Evolutionary conservation across 2,888 invertebrate genomes (phyloP).

Genomic region (Maniola hyperantus): DNA sequence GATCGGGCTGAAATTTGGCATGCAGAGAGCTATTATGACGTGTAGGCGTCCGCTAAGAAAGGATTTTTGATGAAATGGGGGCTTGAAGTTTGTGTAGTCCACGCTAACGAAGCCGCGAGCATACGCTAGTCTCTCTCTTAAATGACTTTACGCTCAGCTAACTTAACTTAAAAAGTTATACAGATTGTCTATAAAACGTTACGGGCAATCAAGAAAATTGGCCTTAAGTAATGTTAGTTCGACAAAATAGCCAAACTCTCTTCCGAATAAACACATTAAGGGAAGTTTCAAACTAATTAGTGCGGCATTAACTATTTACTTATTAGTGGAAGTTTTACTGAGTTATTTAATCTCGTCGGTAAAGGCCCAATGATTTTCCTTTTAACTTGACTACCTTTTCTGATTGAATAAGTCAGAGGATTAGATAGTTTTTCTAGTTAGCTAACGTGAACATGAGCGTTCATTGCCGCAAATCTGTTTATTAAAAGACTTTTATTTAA

Average conservation of each 20-base stretch:
- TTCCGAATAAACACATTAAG: constrained; percentile 31
- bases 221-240: constrained; percentile 5
- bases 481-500: too few relatives aligned
- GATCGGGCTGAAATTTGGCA: too few relatives aligned
- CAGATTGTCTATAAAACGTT: not conserved
- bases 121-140: too few relatives aligned
- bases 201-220: constrained; percentile 11
- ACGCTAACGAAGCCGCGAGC: too few relatives aligned
- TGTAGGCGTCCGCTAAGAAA: too few relatives aligned
- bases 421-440: too few relatives aligned
- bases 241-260: constrained; percentile 14
- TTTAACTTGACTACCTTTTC: constrained; percentile 2
- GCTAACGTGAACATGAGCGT: too few relatives aligned
- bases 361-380: constrained; percentile 12
- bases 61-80: too few relatives aligned
- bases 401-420: not conserved
- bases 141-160: too few relatives aligned
- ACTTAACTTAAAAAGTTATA: not conserved
- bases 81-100: too few relatives aligned
- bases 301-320: constrained; percentile 34
- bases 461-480: too few relatives aligned
- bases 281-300: constrained; percentile 32
- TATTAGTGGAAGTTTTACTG: constrained; percentile 29
- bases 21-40: too few relatives aligned
- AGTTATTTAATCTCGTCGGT: constrained; percentile 31